Percentiles rank a stretch among this genome's conserved stretches.
These are phyloP conservation scores for Saturnia japonica DNA, from an alignment of 2,888 invertebrate species.

Conservation along the genomic window DNA sequence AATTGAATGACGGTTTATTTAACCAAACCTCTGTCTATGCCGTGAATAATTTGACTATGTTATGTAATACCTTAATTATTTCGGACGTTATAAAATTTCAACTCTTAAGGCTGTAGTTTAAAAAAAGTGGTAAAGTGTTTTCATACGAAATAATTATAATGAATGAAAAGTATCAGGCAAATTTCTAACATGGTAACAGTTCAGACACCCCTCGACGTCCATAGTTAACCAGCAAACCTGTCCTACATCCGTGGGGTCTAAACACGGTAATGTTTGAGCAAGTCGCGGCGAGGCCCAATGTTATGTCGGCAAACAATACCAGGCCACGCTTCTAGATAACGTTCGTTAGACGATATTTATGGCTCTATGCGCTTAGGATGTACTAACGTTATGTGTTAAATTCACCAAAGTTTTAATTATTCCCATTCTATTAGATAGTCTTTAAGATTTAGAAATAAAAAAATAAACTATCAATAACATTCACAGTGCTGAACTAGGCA, in stretches of 20 bases:
- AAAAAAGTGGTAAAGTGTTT: too few relatives aligned
- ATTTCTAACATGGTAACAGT: conserved; percentile 6
- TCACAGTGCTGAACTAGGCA: too few relatives aligned
- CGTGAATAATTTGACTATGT: too few relatives aligned
- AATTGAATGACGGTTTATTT: too few relatives aligned
- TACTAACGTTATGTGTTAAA: background rate
- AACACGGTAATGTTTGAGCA: conserved; percentile 56
- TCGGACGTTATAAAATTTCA: too few relatives aligned
- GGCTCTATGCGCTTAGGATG: conserved; percentile 1
- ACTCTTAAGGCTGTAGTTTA: too few relatives aligned
- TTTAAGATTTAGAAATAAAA: too few relatives aligned
- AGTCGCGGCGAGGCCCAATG: conserved; percentile 47
- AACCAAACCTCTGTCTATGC: too few relatives aligned
- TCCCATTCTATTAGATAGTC: background rate
- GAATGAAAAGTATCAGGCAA: background rate
- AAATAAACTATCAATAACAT: too few relatives aligned
- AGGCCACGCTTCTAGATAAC: conserved; percentile 40
- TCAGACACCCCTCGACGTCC: conserved; percentile 24
- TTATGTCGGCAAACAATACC: conserved; percentile 58
- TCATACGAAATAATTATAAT: background rate
- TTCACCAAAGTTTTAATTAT: background rate
- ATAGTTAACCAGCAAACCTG: conserved; percentile 47
- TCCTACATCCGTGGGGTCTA: conserved; percentile 60
- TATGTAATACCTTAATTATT: too few relatives aligned
- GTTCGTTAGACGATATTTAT: conserved; percentile 14